A percentile compares a stretch with the other conserved stretches of the same genome.
phyloP scores from a whole-genome alignment of 2,888 invertebrate species.

The Agonum fuliginosum region DNA sequence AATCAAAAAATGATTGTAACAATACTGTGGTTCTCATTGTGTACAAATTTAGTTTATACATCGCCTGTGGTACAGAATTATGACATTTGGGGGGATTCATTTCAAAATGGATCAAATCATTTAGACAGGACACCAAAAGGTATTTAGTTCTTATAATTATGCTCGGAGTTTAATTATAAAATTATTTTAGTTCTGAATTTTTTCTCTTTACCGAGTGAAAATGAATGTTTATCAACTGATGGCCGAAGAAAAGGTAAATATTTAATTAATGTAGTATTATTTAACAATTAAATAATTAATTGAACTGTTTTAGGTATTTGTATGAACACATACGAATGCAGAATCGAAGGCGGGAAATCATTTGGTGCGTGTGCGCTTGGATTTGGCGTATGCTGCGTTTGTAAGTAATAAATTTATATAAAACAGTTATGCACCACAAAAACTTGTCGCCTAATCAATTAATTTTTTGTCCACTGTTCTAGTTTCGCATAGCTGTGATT shows the following conservation, averaged over 20 bases:
- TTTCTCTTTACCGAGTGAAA: constrained; percentile 88
- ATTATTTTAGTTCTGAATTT: constrained; percentile 83
- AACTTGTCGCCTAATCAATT: too few relatives aligned
- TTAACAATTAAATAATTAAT: constrained; percentile 27
- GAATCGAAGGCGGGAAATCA: constrained; percentile 82
- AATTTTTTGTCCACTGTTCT: too few relatives aligned
- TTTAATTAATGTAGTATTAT: not conserved
- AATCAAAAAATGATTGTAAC: too few relatives aligned
- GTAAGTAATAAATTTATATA: constrained; percentile 76
- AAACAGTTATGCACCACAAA: constrained; percentile 1
- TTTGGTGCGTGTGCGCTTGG: constrained; percentile 88
- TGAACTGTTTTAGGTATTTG: constrained; percentile 78
- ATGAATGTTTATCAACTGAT: constrained; percentile 84
- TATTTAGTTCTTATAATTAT: not conserved
- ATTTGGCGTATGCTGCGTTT: constrained; percentile 90
- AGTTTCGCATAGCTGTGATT: constrained; percentile 86
- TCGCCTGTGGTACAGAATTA: constrained; percentile 34
- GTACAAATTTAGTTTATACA: not conserved
- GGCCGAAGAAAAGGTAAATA: constrained; percentile 77
- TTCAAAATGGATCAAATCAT: constrained; percentile 21
- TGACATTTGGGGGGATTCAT: constrained; percentile 53
- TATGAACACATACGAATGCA: constrained; percentile 89
- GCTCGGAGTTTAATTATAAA: constrained; percentile 38
- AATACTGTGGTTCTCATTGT: too few relatives aligned
- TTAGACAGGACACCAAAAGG: constrained; percentile 38